These are phyloP conservation scores for Ophion ventricosus DNA, from an alignment of 2,888 invertebrate genomes.

Conservation along the genomic window DNA sequence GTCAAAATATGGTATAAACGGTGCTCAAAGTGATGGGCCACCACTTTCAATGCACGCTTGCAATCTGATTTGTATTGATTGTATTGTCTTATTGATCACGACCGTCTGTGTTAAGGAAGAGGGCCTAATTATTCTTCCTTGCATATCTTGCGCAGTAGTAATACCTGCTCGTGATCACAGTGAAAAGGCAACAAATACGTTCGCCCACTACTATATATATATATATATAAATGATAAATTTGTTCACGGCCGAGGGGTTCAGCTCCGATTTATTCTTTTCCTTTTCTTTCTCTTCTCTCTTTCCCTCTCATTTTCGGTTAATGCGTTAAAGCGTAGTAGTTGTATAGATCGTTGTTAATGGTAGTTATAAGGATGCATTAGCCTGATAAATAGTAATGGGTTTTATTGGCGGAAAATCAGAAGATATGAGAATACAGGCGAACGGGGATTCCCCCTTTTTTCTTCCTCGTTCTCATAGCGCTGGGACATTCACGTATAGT, in stretches of 20 bases:
- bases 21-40: too few species aligned
- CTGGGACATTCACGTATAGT: constrained; percentile 10
- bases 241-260: constrained; percentile 20
- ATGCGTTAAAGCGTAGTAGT: constrained; percentile 75
- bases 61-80: too few species aligned
- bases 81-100: too few species aligned
- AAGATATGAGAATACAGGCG: constrained; percentile 79
- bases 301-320: constrained; percentile 66
- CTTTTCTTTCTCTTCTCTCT: constrained; percentile 1
- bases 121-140: too few species aligned
- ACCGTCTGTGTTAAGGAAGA: too few species aligned
- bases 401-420: constrained; percentile 83
- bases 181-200: not conserved
- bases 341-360: constrained; percentile 82
- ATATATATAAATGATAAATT: constrained; percentile 53
- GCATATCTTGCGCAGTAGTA: too few species aligned
- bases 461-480: constrained; percentile 62
- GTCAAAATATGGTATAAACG: too few species aligned
- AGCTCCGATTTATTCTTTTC: constrained; percentile 27
- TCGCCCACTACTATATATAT: not conserved
- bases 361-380: constrained; percentile 82
- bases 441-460: constrained; percentile 72
- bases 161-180: too few species aligned
- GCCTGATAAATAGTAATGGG: constrained; percentile 83
- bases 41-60: too few species aligned